Evolutionary conservation across 2,113 vertebrate species (phyloP), one percentile per base, ranked within the genome.

Genomic region (Nipponia nippon): DNA sequence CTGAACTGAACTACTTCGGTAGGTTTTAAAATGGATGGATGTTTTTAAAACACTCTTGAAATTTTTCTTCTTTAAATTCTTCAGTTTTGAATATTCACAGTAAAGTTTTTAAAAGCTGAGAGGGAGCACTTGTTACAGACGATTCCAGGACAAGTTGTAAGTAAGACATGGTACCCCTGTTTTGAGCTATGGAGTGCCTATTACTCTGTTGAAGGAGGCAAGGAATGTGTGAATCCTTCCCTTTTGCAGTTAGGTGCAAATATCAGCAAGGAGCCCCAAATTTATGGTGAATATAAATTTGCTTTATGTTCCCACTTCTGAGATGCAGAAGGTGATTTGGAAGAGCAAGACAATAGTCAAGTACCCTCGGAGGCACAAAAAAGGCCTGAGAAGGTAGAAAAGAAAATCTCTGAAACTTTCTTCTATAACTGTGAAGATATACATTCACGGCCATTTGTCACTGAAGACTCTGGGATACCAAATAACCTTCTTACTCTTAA

Each of bases 381-480:
- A 50, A 49, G 1, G 27, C 82, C 80, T 53, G 90, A 95, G 23
- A 12, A 91, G 9, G 29, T 92, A 63, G 94, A 97, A 93, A 97
- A 95, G 94, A 97, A 92, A 93, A 97, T 98, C 12, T 90, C 98
- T 2, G 97, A 97, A 72, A 98, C 81, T 62, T 98, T 98, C 94
- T 98, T 95, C 97, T 99, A 99, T 29, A 40, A 98, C 0, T 98
- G 98, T 84, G 96, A 96, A 23, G 98, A 99, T 22, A 89, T 99
- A 47, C 95, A 14, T 95, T 99, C 99, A 25, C 88, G 55, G 91
- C 98, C 99, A 0, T 98, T 91, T 93, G 93, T 99, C 83, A 98
- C 98, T 32, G 94, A 97, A 0, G 95, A 98, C 63, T 98, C 98
- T 13, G 96, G 89, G 34, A 98, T 99, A 94, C 98, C 99, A 6